Base-by-base conservation (phyloP, 2,888 invertebrate genomes). In the Drosophila leonis region DNA sequence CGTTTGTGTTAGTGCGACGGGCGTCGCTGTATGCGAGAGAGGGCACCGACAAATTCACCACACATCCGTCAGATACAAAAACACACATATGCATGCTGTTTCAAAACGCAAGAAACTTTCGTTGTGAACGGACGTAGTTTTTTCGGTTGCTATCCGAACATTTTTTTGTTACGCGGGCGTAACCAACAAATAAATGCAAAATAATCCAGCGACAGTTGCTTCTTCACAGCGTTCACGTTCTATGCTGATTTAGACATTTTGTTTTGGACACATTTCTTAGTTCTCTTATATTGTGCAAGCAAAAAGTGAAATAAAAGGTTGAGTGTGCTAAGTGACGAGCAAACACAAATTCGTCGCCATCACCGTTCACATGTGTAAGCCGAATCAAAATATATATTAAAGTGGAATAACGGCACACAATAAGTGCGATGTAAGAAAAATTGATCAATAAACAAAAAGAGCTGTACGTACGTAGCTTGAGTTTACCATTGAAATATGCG, bases 151-250 rank as follows among this genome's bases (percentile, higher is more conserved):
- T 57, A 68, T 41, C 64, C 74, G 51, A 73, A 63, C 49, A 63
- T 39, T 71, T 78, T 78, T 73, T 76, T 79, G 74, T 86, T 74
- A 74, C 84, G 72, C 81, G 81, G 84, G 87, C 78, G 87, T 74
- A 83, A 73, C 77, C 87, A 82, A 86, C 73, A 72, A 77, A 65
- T 77, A 72, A 78, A 76, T 80, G 57, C 42, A 59, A 71, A 31
- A 51, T 71, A 56, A 55, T 65, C 44, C 64, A 72, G 61, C 73
- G 46, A 54, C 49, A 49, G 68, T 24, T 60, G 56, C 55, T 56
- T 57, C 4, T 48, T 49, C 59, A 66, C 60, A 31, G 49, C 71
- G 67, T 71, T 52, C 68, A 67, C 70, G 65, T 65, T 70, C 60
- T 51, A 52, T 62, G 56, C 60, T 74, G 49, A 48, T 63, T 70